Percentiles rank a stretch among this genome's conserved stretches.
phyloP scores from a whole-genome alignment of 2,797 vertebrate genomes.

The Podarcis lilfordi region DNA sequence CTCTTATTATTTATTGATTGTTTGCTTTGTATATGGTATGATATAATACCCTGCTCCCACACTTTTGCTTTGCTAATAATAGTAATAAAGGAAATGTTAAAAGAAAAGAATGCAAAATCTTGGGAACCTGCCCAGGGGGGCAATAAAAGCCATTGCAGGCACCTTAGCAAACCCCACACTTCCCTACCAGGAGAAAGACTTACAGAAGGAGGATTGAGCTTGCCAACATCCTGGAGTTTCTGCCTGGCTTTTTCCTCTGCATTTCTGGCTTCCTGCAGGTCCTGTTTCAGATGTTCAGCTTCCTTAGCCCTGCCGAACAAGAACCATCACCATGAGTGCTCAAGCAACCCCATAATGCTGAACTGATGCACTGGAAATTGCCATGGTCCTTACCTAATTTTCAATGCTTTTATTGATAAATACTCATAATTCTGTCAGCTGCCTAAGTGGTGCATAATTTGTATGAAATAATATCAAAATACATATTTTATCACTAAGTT shows the following conservation, averaged over 20 bases:
- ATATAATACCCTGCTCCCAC: too few species aligned
- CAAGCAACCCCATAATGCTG: background rate
- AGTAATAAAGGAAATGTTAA: too few species aligned
- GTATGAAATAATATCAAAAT: too few species aligned
- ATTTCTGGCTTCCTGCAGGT: constrained; percentile 90
- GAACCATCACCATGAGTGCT: background rate
- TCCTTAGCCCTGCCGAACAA: constrained; percentile 86
- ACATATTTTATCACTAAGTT: too few species aligned
- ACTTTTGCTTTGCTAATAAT: too few species aligned
- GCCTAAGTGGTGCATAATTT: too few species aligned
- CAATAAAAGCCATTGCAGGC: too few species aligned
- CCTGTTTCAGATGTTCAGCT: constrained; percentile 91
- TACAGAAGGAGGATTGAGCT: constrained; percentile 84
- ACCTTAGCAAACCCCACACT: too few species aligned
- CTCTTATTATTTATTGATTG: too few species aligned
- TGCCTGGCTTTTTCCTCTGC: constrained; percentile 89
- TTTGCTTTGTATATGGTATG: too few species aligned
- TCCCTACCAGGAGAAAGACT: constrained; percentile 23
- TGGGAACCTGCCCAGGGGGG: too few species aligned
- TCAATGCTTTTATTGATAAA: background rate
- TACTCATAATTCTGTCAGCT: background rate
- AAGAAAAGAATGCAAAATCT: too few species aligned
- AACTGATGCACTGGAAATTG: background rate
- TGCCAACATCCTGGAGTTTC: constrained; percentile 89
- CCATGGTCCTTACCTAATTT: background rate